phyloP scores from a whole-genome alignment of 1,140 invertebrate genomes.

The Oedothorax gibbosus region DNA sequence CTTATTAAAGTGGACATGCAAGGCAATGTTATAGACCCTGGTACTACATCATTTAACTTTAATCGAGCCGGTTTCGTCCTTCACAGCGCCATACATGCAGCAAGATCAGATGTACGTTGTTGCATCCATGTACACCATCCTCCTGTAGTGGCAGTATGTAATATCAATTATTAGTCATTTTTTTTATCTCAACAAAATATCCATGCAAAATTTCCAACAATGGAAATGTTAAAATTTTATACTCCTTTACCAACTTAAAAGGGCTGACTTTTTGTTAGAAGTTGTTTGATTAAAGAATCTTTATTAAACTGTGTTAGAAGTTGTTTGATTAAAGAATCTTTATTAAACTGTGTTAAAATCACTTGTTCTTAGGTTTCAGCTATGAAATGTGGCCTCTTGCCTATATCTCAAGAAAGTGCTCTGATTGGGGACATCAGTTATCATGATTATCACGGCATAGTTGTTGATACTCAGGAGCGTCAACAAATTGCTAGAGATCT shows the following conservation, averaged over 20 bases:
- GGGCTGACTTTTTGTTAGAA: neutral
- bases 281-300: neutral
- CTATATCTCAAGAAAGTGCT: constrained; percentile 89
- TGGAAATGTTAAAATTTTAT: no score
- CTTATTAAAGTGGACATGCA: constrained; percentile 95
- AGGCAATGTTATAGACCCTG: constrained; percentile 80
- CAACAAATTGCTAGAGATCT: constrained; percentile 81
- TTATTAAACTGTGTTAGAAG: neutral
- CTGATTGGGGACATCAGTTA: constrained; percentile 89
- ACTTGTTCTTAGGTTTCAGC: constrained; percentile 78
- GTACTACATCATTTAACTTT: constrained; percentile 89
- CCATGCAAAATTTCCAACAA: no score
- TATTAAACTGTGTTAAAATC: neutral
- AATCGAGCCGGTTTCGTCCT: constrained; percentile 84
- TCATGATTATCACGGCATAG: constrained; percentile 83
- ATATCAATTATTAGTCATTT: neutral
- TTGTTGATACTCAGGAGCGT: constrained; percentile 53
- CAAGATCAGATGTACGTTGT: constrained; percentile 94
- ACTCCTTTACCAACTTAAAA: no score
- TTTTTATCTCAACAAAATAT: neutral
- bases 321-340: neutral
- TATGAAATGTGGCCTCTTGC: constrained; percentile 86
- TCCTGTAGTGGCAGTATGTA: constrained; percentile 84
- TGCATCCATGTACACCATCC: constrained; percentile 95
- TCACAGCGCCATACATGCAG: constrained; percentile 96